phyloP scores from a whole-genome alignment of 2,797 vertebrate species.

The Chaunax sp. region DNA sequence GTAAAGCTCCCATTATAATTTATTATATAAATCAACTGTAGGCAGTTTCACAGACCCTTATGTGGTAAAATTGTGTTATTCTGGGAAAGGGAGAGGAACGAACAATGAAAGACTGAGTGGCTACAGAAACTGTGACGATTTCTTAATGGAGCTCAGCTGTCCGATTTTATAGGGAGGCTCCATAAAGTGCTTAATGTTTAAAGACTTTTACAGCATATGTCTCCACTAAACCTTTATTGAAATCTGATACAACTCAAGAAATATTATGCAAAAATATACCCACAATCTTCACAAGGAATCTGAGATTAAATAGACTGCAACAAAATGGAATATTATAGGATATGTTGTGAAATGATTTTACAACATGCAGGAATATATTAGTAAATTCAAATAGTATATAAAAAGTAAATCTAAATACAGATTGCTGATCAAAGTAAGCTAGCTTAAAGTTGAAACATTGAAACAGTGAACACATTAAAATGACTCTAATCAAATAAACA shows the following conservation, averaged over 20 bases:
- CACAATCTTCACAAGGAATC: conserved; percentile 69
- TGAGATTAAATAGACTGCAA: conserved; percentile 76
- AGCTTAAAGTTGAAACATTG: conserved; percentile 51
- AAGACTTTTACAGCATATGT: conserved; percentile 39
- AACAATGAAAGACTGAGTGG: conserved; percentile 40
- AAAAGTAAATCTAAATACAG: conserved; percentile 46
- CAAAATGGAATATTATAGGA: conserved; percentile 58
- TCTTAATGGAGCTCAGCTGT: conserved; percentile 33
- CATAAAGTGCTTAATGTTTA: conserved; percentile 30
- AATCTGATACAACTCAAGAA: conserved; percentile 66
- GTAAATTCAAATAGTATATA: conserved; percentile 62
- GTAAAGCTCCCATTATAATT: conserved; percentile 43
- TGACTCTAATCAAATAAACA: conserved; percentile 34
- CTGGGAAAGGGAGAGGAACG: conserved; percentile 21
- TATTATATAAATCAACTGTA: conserved; percentile 39
- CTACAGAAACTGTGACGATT: conserved; percentile 27
- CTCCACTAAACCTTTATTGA: conserved; percentile 68
- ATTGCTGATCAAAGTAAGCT: conserved; percentile 44
- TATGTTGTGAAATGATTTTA: conserved; percentile 46
- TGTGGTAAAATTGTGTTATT: conserved; percentile 42
- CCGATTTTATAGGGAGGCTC: conserved; percentile 22
- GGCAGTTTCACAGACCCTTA: conserved; percentile 31
- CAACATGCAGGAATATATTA: conserved; percentile 79
- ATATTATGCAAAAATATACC: conserved; percentile 80
- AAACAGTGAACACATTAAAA: conserved; percentile 28